Conservation (phyloP, 2,888 invertebrate genomes). For the Geophilus truncorum region DNA sequence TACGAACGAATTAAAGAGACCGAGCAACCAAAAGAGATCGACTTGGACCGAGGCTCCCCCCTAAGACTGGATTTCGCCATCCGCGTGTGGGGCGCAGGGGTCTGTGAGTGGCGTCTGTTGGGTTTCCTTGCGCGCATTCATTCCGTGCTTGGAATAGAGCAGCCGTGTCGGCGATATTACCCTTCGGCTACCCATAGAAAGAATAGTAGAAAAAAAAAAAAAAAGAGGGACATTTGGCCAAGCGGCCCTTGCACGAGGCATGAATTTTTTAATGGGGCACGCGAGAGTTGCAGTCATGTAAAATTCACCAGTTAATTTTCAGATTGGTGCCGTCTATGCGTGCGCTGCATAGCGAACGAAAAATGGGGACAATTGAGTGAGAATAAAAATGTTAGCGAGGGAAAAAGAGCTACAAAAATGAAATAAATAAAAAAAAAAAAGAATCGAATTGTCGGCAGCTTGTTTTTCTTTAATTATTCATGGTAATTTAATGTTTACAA, state of each 20-base stretch:
- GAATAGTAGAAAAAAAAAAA: background rate
- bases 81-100: background rate
- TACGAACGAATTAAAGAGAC: constrained; percentile 23
- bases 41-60: background rate
- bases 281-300: constrained; percentile 30
- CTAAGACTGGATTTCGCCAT: background rate
- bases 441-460: background rate
- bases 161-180: background rate
- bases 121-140: background rate
- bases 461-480: background rate
- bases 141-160: constrained; percentile 13
- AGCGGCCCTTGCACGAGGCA: constrained; percentile 9
- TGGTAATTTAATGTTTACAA: background rate
- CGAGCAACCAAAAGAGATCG: constrained; percentile 21
- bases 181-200: background rate
- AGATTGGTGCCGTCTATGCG: constrained; percentile 29
- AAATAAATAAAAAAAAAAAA: background rate
- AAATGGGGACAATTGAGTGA: constrained; percentile 17
- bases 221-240: constrained; percentile 5
- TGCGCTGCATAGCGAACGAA: background rate
- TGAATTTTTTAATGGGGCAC: constrained; percentile 32
- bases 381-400: constrained; percentile 2
- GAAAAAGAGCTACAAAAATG: background rate
- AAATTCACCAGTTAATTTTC: constrained; percentile 33
- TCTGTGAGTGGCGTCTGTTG: constrained; percentile 2